Percentiles rank a stretch among this genome's conserved stretches.
Conservation (phyloP, 2,888 invertebrate species). For the Caenorhabditis japonica region DNA sequence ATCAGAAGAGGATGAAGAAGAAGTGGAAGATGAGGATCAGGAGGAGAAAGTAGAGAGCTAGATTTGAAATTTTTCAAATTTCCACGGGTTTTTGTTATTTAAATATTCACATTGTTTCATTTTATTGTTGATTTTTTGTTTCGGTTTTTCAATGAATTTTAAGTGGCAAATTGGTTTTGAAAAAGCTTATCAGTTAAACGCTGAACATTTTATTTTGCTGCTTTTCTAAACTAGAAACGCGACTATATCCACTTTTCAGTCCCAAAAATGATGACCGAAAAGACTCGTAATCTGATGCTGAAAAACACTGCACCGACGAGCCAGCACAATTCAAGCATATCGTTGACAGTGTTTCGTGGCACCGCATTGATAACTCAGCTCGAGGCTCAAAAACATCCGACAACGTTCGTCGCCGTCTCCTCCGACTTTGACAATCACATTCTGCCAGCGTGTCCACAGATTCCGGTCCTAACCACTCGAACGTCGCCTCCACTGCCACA, state of each 20-base stretch:
- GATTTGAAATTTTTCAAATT: neutral
- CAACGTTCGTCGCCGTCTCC: constrained; percentile 18
- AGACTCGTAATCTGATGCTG: constrained; percentile 48
- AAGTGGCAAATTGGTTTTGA: constrained; percentile 12
- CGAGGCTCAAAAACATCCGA: constrained; percentile 41
- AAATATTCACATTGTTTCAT: no score
- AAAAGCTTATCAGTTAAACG: constrained; percentile 45
- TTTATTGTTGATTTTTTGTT: constrained; percentile 1
- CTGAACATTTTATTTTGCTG: no score
- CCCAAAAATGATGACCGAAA: constrained; percentile 30
- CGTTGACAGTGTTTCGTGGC: constrained; percentile 29
- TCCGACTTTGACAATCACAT: constrained; percentile 46
- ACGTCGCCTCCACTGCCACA: no score
- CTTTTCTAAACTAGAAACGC: no score
- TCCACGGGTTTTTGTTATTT: constrained; percentile 11
- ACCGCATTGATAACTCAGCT: constrained; percentile 22
- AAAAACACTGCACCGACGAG: constrained; percentile 18
- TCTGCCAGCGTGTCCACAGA: constrained; percentile 24
- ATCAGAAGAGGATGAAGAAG: constrained; percentile 58
- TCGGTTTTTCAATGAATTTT: neutral
- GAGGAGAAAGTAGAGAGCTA: constrained; percentile 13
- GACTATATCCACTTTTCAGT: no score
- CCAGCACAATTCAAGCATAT: constrained; percentile 14
- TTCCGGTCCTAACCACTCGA: neutral
- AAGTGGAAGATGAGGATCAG: constrained; percentile 56